A percentile compares a stretch with the other conserved stretches of the same genome.
phyloP scores from a whole-genome alignment of 2,113 vertebrate species.

The Siphamia tubifer region DNA sequence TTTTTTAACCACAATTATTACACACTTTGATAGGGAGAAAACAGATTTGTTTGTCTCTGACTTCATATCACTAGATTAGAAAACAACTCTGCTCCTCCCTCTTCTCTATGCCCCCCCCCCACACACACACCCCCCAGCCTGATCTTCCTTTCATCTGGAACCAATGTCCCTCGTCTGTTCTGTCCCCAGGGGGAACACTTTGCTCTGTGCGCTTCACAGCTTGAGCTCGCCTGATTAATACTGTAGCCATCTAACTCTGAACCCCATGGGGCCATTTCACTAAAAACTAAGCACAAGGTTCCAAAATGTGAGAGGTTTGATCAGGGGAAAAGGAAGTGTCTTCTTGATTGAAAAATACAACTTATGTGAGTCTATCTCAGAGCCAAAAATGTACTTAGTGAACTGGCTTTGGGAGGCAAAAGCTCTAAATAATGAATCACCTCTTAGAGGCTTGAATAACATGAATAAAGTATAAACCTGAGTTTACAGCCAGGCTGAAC shows the following conservation, averaged over 20 bases:
- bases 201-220: slow-evolving; percentile 66
- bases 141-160: slow-evolving; percentile 76
- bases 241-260: slow-evolving; percentile 64
- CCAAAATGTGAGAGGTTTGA: slow-evolving; percentile 36
- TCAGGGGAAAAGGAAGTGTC: slow-evolving; percentile 20
- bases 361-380: slow-evolving; percentile 48
- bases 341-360: slow-evolving; percentile 45
- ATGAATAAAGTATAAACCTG: slow-evolving; percentile 76
- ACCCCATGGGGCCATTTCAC: slow-evolving; percentile 53
- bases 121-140: no score
- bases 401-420: slow-evolving; percentile 68
- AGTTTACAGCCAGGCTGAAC: slow-evolving; percentile 54
- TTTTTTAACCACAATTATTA: slow-evolving; percentile 58
- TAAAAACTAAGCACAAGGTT: slow-evolving; percentile 46
- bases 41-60: slow-evolving; percentile 51
- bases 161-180: slow-evolving; percentile 70
- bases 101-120: slow-evolving; percentile 26
- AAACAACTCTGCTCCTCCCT: slow-evolving; percentile 61
- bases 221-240: slow-evolving; percentile 68
- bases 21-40: slow-evolving; percentile 37
- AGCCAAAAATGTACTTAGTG: slow-evolving; percentile 77
- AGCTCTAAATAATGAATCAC: slow-evolving; percentile 73
- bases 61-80: slow-evolving; percentile 66
- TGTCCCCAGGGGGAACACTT: slow-evolving; percentile 71
- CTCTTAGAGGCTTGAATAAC: slow-evolving; percentile 75